Conservation (phyloP, 2,797 vertebrate genomes). For the Orientallactaga sibirica region DNA sequence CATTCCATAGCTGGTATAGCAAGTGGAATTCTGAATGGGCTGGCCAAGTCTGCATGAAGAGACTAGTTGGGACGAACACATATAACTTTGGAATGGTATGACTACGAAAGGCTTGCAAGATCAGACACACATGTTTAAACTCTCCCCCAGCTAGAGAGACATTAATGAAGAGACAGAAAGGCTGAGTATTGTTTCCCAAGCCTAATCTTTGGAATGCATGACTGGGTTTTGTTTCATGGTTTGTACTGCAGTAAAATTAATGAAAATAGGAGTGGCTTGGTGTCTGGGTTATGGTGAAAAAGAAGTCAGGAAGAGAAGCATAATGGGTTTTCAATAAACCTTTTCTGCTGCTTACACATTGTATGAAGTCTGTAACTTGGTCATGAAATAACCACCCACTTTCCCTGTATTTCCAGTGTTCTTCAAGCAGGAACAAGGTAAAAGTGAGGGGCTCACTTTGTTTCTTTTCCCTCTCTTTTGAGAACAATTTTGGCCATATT, state of each 20-base stretch:
- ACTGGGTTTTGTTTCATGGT: background rate
- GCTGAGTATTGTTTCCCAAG: background rate
- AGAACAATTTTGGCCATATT: background rate
- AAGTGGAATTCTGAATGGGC: background rate
- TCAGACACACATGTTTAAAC: background rate
- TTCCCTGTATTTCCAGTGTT: background rate
- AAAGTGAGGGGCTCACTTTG: background rate
- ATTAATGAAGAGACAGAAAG: background rate
- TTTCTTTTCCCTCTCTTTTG: background rate
- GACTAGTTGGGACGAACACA: background rate
- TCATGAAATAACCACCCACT: background rate
- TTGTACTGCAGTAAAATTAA: background rate
- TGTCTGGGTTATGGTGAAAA: background rate
- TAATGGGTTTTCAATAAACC: background rate
- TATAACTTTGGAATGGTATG: background rate
- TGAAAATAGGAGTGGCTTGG: background rate
- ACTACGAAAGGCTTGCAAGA: background rate
- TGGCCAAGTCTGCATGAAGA: background rate
- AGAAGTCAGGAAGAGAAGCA: background rate
- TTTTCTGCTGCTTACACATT: background rate
- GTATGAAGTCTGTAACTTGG: background rate
- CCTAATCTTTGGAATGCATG: too few species aligned
- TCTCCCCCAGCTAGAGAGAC: background rate
- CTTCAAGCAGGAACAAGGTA: background rate
- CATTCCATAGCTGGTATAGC: background rate